Base-by-base conservation (phyloP, 2,888 invertebrate species). In the Caenorhabditis plicata region DNA sequence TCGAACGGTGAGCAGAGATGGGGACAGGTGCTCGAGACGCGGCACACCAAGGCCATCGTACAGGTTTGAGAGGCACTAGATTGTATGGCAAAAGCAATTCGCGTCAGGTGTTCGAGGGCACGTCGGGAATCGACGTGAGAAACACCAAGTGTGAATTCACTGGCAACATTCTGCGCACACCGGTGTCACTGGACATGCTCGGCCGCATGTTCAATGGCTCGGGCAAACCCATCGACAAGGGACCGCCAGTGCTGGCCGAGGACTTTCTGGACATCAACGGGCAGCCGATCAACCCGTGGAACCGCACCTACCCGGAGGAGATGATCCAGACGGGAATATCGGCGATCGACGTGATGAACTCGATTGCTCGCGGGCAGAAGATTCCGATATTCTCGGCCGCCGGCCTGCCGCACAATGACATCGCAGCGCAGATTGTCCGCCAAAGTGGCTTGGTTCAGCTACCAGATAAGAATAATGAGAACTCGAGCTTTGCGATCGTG, bases 301-400 rank as follows among this genome's bases (percentile, higher is more conserved):
- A 93, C 0, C 91, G 98, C 87, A 98, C 95, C 82, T 98, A 98
- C 83, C 98, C 98, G 0, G 95, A 98, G 85, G 98, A 98, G 86
- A 98, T 98, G 98, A 96, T 98, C 80, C 96, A 98, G 85, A 98
- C 96, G 55, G 89, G 89, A 85, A 92, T 93, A 76, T 96, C 95
- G 41, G 94, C 96, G 69, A 96, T 98, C 75, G 98, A 98, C 83
- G 94, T 95, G 75, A 96, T 98, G 96, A 98, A 98, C 85, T 94
- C 94, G 54, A 98, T 98, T 84, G 98, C 96, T 74, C 88, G 98
- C 85, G 98, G 98, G 15, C 67, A 62, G 48, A 98, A 98, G 85
- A 98, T 98, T 83, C 98, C 96, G 42, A 98, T 98, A 83, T 98
- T 98, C 87, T 96, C 96, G 0, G 96, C 96, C 69, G 94, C 96